Conservation (phyloP, 2,888 invertebrate genomes). For the Eupithecia insigniata region DNA sequence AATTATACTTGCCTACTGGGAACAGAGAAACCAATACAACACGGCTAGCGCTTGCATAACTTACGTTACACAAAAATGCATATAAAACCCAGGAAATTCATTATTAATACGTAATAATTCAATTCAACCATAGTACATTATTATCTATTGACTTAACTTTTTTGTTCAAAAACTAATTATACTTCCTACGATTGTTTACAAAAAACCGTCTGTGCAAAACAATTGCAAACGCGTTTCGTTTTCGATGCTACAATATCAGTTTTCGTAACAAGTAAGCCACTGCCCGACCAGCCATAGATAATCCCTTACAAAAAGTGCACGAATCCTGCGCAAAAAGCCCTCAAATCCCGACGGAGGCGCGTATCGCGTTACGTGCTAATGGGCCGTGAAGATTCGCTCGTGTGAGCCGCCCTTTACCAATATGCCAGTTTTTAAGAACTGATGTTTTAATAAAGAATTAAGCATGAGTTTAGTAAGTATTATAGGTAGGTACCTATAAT, state of each 20-base stretch:
- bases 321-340: slow-evolving; percentile 35
- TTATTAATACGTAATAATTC: background rate
- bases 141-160: background rate
- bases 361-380: slow-evolving; percentile 51
- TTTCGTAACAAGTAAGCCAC: slow-evolving; percentile 17
- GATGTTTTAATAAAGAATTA: slow-evolving; percentile 24
- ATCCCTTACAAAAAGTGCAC: slow-evolving; percentile 39
- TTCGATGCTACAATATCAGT: slow-evolving; percentile 22
- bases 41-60: background rate
- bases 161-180: background rate
- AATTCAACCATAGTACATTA: background rate
- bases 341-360: slow-evolving; percentile 40
- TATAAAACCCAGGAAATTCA: background rate
- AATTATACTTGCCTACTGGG: background rate
- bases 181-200: background rate
- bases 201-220: slow-evolving; percentile 4
- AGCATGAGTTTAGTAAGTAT: background rate
- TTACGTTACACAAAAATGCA: background rate
- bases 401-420: slow-evolving; percentile 44
- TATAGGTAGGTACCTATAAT: background rate
- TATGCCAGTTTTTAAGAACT: slow-evolving; percentile 30
- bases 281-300: slow-evolving; percentile 26
- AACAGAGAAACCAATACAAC: background rate
- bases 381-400: slow-evolving; percentile 47
- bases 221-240: slow-evolving; percentile 14